Conservation (phyloP, 2,888 invertebrate genomes). For the Bellardia pandia region DNA sequence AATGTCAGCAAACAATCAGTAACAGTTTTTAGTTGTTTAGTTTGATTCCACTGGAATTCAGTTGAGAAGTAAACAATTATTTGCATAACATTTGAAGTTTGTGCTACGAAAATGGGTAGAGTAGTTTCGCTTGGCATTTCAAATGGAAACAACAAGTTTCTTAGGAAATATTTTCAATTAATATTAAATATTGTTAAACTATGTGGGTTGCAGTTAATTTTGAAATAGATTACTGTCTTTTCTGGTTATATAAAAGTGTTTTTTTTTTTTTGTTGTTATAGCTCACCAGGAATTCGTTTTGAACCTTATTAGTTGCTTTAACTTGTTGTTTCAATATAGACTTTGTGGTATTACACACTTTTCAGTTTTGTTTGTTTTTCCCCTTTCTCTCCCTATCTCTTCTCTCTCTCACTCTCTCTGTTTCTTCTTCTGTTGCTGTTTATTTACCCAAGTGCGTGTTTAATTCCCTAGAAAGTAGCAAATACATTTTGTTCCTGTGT, state of each 20-base stretch:
- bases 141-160: too few relatives aligned
- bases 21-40: neutral
- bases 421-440: neutral
- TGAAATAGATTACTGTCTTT: too few relatives aligned
- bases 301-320: neutral
- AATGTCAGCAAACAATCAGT: slow-evolving; percentile 8
- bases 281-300: neutral
- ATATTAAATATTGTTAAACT: too few relatives aligned
- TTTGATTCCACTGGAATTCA: neutral
- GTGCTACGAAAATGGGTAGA: neutral
- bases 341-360: slow-evolving; percentile 29
- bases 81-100: neutral
- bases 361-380: slow-evolving; percentile 4
- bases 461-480: slow-evolving; percentile 49
- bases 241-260: too few relatives aligned
- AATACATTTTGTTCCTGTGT: slow-evolving; percentile 13
- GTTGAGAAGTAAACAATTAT: slow-evolving; percentile 7
- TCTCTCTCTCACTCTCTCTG: neutral
- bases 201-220: too few relatives aligned
- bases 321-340: slow-evolving; percentile 30
- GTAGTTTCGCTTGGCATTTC: neutral
- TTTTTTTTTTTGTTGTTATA: neutral
- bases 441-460: slow-evolving; percentile 55
- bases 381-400: neutral
- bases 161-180: too few relatives aligned